phyloP scores from a whole-genome alignment of 2,113 vertebrate species.

The Sinocyclocheilus anophthalmus region DNA sequence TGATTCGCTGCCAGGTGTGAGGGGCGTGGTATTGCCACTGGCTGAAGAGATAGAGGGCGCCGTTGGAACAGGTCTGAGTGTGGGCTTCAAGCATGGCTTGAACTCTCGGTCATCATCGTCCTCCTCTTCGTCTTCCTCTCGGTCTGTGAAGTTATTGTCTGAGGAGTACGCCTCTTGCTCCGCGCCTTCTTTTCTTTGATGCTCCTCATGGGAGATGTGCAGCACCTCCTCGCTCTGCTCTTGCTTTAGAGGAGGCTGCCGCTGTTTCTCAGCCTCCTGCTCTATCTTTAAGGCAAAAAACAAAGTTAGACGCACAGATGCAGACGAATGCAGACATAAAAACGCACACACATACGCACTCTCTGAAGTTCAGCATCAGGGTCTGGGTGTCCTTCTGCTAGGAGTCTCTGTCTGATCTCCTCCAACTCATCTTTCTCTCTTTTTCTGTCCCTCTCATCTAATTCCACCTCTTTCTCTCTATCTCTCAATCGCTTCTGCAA shows the following conservation, averaged over 20 bases:
- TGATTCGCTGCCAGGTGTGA: constrained; percentile 92
- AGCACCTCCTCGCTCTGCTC: constrained; percentile 86
- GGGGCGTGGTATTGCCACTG: constrained; percentile 91
- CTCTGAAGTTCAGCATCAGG: constrained; percentile 97
- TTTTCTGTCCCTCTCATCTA: constrained; percentile 96
- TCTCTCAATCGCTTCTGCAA: constrained; percentile 97
- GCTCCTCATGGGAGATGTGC: constrained; percentile 72
- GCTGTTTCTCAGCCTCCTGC: constrained; percentile 92
- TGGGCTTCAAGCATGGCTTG: constrained; percentile 95
- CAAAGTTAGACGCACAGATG: background rate
- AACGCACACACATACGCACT: constrained; percentile 71
- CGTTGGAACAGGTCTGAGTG: constrained; percentile 93
- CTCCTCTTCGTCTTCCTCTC: constrained; percentile 75
- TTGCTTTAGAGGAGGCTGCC: constrained; percentile 89
- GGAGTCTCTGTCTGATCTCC: constrained; percentile 94
- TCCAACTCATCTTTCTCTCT: constrained; percentile 97
- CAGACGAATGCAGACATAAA: constrained; percentile 9
- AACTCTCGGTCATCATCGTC: constrained; percentile 84
- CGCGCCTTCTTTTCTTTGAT: constrained; percentile 81
- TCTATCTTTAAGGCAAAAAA: constrained; percentile 82
- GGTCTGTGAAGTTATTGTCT: constrained; percentile 35
- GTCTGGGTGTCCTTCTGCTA: constrained; percentile 97
- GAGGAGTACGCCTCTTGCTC: constrained; percentile 8
- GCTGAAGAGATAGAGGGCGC: constrained; percentile 93
- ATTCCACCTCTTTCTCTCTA: constrained; percentile 96